phyloP scores from a whole-genome alignment of 2,113 vertebrate species.

The Hyla sarda region DNA sequence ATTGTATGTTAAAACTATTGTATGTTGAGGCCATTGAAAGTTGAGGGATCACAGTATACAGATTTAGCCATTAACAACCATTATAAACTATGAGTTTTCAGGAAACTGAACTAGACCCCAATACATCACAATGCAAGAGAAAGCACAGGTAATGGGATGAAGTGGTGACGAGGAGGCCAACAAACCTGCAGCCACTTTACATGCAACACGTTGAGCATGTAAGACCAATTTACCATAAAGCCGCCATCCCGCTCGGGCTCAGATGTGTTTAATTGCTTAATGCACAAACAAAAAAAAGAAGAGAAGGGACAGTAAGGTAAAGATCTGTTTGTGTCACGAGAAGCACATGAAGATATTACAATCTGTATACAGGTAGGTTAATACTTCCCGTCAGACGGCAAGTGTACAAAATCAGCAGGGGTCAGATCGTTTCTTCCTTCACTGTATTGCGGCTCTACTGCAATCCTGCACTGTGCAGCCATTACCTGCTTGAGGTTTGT shows the following conservation, averaged over 20 bases:
- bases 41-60: too few species aligned
- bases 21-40: too few species aligned
- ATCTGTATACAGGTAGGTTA: too few species aligned
- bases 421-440: too few species aligned
- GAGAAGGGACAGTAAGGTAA: slow-evolving; percentile 46
- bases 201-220: slow-evolving; percentile 89
- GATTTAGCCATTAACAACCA: too few species aligned
- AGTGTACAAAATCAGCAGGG: too few species aligned
- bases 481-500: too few species aligned
- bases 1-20: too few species aligned
- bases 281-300: slow-evolving; percentile 73
- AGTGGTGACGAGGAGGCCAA: slow-evolving; percentile 78
- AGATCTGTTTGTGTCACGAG: neutral
- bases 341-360: neutral
- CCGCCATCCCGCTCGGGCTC: slow-evolving; percentile 82
- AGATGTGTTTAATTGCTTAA: slow-evolving; percentile 81
- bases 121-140: slow-evolving; percentile 74
- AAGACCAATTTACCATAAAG: slow-evolving; percentile 87
- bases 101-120: neutral
- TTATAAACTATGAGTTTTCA: too few species aligned
- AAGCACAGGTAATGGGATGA: slow-evolving; percentile 74
- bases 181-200: slow-evolving; percentile 91
- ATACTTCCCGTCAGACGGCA: too few species aligned
- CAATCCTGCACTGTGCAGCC: too few species aligned
- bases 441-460: too few species aligned